These are phyloP conservation scores for Zhuqinia jingwanae DNA, from an alignment of 2,888 invertebrate species.

Conservation along the genomic window DNA sequence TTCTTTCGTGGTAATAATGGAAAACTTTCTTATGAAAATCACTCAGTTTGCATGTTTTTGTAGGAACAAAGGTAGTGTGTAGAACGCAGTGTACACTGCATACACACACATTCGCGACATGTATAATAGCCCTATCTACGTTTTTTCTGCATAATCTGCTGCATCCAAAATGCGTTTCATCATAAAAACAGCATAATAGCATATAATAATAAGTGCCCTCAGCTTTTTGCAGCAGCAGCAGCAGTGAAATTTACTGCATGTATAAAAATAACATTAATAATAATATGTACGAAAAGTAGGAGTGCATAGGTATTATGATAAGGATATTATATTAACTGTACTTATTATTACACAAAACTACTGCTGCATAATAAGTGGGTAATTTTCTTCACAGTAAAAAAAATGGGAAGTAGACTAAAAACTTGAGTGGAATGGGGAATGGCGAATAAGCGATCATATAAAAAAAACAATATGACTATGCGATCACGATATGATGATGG, in stretches of 20 bases:
- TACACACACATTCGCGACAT: neutral
- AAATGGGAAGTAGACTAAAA: neutral
- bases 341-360: constrained; percentile 16
- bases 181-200: neutral
- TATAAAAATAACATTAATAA: too few species aligned
- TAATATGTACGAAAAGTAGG: neutral
- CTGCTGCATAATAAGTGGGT: constrained; percentile 46
- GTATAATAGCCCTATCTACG: neutral
- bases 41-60: neutral
- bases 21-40: constrained; percentile 13
- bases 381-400: neutral
- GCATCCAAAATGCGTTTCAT: constrained; percentile 44
- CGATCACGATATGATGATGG: constrained; percentile 37
- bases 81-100: neutral
- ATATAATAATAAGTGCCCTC: constrained; percentile 5
- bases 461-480: neutral
- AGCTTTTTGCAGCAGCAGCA: constrained; percentile 20
- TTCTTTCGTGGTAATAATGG: neutral
- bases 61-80: neutral
- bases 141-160: constrained; percentile 53
- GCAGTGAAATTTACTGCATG: neutral
- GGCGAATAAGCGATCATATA: constrained; percentile 27
- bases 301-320: neutral
- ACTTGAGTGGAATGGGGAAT: constrained; percentile 20
- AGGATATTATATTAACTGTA: neutral